Base-by-base conservation (phyloP, 2,888 invertebrate species). In the Orthonychiurus folsomi region DNA sequence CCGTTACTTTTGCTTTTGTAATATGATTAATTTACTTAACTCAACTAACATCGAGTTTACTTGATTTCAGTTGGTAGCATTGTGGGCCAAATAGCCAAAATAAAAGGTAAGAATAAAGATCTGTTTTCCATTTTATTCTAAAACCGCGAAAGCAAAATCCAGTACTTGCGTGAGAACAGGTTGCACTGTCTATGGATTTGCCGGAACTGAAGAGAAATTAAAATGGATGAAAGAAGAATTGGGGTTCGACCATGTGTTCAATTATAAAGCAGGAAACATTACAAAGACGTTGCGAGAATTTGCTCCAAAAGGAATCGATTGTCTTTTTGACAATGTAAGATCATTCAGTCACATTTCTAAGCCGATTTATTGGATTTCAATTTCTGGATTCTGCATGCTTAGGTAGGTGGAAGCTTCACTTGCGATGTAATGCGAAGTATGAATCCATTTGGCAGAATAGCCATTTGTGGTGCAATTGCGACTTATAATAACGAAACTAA, bases 51-150 rank as follows among this genome's bases (percentile, higher is more conserved):
- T n/a, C n/a, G n/a, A n/a, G n/a, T 52, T 52, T 37, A 15, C 5
- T 52, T 52, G 20, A 21, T 23, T 20, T 12, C 52, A 52, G 88
- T 89, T 18, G 89, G 89, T 3, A 84, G 83, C 63, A 81, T 85
- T 57, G 88, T 87, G 26, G 88, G 88, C 1, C 89, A 89, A 79
- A 86, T 89, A 66, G 89, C 84, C 1, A 88, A 88, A 78, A 81
- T 85, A 57, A 80, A 85, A 76, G 86, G 82, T 79, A 78, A 9
- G 21, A 21, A n/a, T n/a, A n/a, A n/a, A n/a, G n/a, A n/a, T n/a
- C n/a, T n/a, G n/a, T n/a, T n/a, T n/a, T n/a, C n/a, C n/a, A n/a
- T n/a, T 20, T 3, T 50, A 50, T 50, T 2, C 21, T 3, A 50
- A 3, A 9, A 20, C 21, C 3, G 21, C 2, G n/a, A 20, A 2